Evolutionary conservation across 1,140 invertebrate genomes (phyloP), one percentile per base, ranked within the genome.

Genomic region (Drosophila repleta): DNA sequence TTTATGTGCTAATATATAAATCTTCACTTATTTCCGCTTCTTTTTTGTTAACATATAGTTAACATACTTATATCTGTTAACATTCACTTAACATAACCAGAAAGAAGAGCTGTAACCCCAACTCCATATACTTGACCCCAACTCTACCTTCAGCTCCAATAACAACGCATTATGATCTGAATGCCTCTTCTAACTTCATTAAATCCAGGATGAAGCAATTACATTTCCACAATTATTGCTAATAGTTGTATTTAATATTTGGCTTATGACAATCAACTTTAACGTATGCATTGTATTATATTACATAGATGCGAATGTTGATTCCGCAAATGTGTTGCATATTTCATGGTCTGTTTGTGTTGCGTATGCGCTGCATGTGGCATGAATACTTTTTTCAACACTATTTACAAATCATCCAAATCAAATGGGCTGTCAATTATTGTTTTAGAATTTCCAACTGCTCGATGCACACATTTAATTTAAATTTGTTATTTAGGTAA

Each of bases 351-450:
- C 57, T 76, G 20, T 4, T 61, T 15, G 4, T 24, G 24, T 24
- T 24, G 24, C 24, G 26, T 29, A 29, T 29, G 26, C 5, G 26
- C 20, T 20, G 45, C 18, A 17, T 26, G 37, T 26, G 24, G 53
- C 46, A 39, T 49, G 41, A 74, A 69, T 48, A 21, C 21, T 43
- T 53, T 24, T 74, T 70, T 70, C 69, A 63, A 67, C 17, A 56
- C 65, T 29, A 35, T 71, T 75, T 57, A 48, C 71, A 60, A 64
- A 67, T 63, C 46, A 72, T 79, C 68, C 49, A 75, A 83, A 72
- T 71, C 41, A 65, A 83, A 78, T 83, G 75, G 71, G 75, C 75
- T 83, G 79, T 57, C 75, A 83, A 68, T 83, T 75, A 71, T 66
- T 56, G 55, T 57, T 58, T 57, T 65, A 15, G 2, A 15, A 15